phyloP scores from a whole-genome alignment of 2,888 invertebrate species.

The Escarpia spicata region DNA sequence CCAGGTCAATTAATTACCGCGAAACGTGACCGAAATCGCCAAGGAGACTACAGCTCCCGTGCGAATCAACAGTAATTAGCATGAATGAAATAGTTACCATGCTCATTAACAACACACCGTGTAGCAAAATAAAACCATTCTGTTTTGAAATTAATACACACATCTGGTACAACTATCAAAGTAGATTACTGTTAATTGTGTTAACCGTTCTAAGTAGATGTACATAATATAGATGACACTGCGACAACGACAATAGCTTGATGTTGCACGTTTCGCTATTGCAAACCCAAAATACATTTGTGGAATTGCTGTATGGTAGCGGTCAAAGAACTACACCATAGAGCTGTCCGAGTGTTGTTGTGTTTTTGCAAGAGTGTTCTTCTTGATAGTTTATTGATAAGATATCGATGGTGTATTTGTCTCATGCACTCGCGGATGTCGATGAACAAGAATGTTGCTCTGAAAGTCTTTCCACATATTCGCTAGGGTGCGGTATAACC shows the following conservation, averaged over 20 bases:
- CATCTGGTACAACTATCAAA: neutral
- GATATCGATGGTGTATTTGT: no score
- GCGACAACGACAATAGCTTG: neutral
- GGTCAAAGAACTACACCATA: no score
- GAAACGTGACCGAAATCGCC: neutral
- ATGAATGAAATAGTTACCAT: neutral
- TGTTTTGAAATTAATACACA: neutral
- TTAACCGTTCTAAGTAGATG: neutral
- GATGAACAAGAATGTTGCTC: no score
- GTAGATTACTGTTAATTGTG: neutral
- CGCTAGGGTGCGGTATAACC: no score
- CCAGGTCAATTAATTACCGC: neutral
- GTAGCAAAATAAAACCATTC: neutral
- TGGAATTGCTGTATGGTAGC: neutral
- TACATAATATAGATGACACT: neutral
- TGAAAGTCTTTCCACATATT: no score
- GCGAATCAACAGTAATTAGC: neutral
- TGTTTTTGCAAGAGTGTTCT: no score
- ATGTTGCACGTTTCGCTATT: neutral
- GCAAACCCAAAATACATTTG: neutral
- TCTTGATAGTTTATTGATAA: no score
- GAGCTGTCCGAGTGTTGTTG: no score
- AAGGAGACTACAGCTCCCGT: neutral
- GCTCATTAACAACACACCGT: neutral
- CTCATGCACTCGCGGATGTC: no score